Evolutionary conservation across 1,140 invertebrate genomes (phyloP).

Genomic region (Brachionus plicatilis): DNA sequence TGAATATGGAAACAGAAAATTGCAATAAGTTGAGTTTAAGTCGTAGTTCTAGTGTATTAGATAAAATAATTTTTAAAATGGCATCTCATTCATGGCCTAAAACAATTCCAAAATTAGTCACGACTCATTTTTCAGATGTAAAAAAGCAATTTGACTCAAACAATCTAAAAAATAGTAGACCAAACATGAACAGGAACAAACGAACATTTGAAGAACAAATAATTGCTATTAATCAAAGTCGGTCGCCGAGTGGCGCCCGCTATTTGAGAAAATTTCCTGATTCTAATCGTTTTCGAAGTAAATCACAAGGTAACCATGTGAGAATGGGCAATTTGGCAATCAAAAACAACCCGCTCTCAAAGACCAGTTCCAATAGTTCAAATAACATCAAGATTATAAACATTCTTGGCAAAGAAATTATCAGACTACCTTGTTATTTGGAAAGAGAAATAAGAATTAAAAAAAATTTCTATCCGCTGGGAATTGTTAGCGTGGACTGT

Average conservation of each 20-base stretch:
- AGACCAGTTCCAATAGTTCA: constrained; percentile 45
- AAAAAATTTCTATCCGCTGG: constrained; percentile 61
- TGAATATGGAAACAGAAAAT: background rate
- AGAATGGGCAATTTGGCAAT: background rate
- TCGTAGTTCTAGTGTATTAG: background rate
- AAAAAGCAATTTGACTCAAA: background rate
- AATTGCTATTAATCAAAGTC: background rate
- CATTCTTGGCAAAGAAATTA: constrained; percentile 47
- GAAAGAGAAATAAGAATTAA: constrained; percentile 62
- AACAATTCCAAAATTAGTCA: background rate
- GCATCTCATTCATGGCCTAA: background rate
- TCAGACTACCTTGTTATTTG: constrained; percentile 59
- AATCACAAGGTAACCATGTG: background rate
- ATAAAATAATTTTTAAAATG: background rate
- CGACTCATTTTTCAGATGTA: background rate
- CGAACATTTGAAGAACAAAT: background rate
- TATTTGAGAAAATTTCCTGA: background rate
- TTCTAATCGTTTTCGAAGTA: background rate
- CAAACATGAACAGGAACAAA: background rate
- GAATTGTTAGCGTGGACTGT: constrained; percentile 59
- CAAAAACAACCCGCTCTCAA: constrained; percentile 41
- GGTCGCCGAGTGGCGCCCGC: background rate
- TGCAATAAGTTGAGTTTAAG: no score
- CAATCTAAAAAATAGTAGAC: background rate
- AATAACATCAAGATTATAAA: constrained; percentile 27